Base-by-base conservation (phyloP, 2,888 invertebrate genomes). In the Dasysyrphus albostriatus region DNA sequence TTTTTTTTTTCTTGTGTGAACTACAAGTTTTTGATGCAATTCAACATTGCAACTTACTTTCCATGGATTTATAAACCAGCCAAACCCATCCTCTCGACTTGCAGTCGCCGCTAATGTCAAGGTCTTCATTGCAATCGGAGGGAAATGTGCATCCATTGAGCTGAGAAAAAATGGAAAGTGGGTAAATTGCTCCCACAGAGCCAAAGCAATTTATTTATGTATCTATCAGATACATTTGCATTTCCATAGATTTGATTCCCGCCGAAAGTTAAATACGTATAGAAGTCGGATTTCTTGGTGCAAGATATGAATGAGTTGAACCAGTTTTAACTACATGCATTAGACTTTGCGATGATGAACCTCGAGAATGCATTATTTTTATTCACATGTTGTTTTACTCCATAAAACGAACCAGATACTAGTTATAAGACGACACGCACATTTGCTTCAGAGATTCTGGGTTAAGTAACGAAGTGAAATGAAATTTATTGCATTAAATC, bases 161-260 rank as follows among this genome's bases (percentile, higher is more conserved):
- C 44, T 39, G 34, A 74, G 56, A 47, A 54, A 56, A 82, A 87
- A 87, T 87, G 87, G 87, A 87, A 87, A 87, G 87, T 87, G 87
- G 79, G 87, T 79, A 78, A 87, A 87, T 79, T 83, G 87, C 75
- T 80, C 83, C 80, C 76, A 76, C 83, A 65, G 74, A 65, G 74
- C 54, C 16, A 67, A 32, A 42, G 49, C 70, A 63, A 67, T 81
- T 58, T 65, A 75, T 63, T 19, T n/a, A 74, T 54, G 67, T 42
- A 42, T 42, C 12, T 29, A 58, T 72, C n/a, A 54, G 51, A 54
- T 69, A 24, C 24, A 24, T 3, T n/a, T n/a, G 10, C 81, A 85
- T 85, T 82, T 85, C 56, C 77, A 82, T 85, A 58, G 49, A 74
- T 70, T 56, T n/a, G 3, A 42, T 59, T 67, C 34, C 59, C 84